phyloP scores from a whole-genome alignment of 1,140 invertebrate genomes.

The Cheumatopsyche charites region DNA sequence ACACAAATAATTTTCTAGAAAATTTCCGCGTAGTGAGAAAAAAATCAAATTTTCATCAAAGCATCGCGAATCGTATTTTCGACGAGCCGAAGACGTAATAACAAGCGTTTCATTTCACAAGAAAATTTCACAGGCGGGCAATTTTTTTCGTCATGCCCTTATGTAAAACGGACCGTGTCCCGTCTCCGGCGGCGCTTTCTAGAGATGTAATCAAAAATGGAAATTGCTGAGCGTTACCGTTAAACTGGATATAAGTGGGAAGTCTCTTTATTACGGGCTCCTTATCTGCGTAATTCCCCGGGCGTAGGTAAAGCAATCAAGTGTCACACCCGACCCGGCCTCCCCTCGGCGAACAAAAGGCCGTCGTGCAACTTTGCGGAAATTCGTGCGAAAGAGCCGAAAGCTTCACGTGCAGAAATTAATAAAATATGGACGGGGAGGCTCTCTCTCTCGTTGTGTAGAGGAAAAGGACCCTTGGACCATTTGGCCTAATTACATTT shows the following conservation, averaged over 20 bases:
- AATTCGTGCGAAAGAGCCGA: constrained; percentile 25
- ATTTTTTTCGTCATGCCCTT: too few relatives aligned
- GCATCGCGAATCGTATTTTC: too few relatives aligned
- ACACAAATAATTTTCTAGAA: too few relatives aligned
- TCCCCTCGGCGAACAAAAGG: neutral
- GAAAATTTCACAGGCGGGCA: too few relatives aligned
- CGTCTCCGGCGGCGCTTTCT: too few relatives aligned
- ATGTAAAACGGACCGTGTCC: too few relatives aligned
- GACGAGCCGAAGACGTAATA: too few relatives aligned
- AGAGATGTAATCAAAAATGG: constrained; percentile 29
- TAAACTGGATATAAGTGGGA: constrained; percentile 28
- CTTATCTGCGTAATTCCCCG: constrained; percentile 27
- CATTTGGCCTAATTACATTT: constrained; percentile 32
- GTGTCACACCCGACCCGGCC: constrained; percentile 29
- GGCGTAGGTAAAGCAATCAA: constrained; percentile 33
- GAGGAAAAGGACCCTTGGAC: constrained; percentile 12
- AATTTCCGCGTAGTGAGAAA: too few relatives aligned
- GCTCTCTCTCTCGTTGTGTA: neutral
- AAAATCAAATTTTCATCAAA: too few relatives aligned
- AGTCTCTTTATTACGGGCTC: constrained; percentile 31
- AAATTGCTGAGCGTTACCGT: constrained; percentile 22
- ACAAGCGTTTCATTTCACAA: too few relatives aligned
- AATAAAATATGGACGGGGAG: constrained; percentile 28
- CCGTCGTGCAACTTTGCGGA: constrained; percentile 15
- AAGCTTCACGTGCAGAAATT: constrained; percentile 30